phyloP scores from a whole-genome alignment of 1,140 invertebrate genomes.

The Eurytemora carolleeae region DNA sequence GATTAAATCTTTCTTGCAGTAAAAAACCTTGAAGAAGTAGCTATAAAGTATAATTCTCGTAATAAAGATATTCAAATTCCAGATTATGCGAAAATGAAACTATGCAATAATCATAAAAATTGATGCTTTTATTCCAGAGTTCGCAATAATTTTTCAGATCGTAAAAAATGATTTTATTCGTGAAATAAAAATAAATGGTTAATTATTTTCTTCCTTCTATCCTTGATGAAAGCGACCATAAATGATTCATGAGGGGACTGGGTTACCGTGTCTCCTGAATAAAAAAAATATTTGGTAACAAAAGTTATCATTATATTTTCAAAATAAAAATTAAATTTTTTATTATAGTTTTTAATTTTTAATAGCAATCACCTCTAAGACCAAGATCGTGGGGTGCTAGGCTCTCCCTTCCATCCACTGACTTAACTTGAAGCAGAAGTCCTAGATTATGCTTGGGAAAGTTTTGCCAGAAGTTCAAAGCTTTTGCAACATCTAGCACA shows the following conservation, averaged over 20 bases:
- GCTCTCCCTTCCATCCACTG: background rate
- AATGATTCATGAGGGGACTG: background rate
- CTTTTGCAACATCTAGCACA: conserved; percentile 3
- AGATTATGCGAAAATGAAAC: no score
- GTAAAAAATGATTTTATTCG: no score
- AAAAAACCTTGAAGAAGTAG: no score
- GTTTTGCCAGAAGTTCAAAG: background rate
- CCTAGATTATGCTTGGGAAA: background rate
- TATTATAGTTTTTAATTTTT: background rate
- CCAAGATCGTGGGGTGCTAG: background rate
- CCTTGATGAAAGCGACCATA: background rate
- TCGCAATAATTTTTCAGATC: no score
- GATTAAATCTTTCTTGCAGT: no score
- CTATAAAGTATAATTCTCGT: no score
- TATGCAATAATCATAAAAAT: no score
- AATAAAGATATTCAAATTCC: no score
- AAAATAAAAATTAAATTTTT: background rate
- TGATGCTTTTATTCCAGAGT: no score
- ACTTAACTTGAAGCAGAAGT: background rate
- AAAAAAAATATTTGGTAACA: background rate
- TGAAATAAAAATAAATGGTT: no score
- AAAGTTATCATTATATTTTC: no score
- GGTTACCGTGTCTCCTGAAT: background rate
- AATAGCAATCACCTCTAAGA: background rate
- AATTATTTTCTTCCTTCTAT: no score